Base-by-base conservation (phyloP, 1,140 invertebrate species). In the Bombus consobrinus region DNA sequence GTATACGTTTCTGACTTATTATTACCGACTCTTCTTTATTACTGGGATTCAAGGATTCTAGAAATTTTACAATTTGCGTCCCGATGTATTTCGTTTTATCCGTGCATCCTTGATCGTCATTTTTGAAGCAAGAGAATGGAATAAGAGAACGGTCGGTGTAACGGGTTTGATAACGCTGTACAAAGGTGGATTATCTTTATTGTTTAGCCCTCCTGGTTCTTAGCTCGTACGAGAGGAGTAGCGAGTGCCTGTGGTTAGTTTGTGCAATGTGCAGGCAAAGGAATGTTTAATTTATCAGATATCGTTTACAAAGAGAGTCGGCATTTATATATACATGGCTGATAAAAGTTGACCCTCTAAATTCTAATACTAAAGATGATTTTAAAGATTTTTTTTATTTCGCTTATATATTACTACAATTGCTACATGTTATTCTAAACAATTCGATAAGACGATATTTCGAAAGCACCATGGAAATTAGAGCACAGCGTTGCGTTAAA, bases 211-310 rank as follows among this genome's bases (percentile, higher is more conserved):
- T n/a, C 4, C 12, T 62, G 59, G 28, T 62, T 62, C 59, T 62
- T 62, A 62, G 59, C 59, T 62, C 59, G 59, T n/a, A 62, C 0
- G 59, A 62, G 59, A n/a, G 12, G 28, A 62, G 59, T 28, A 62
- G 59, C 28, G 13, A 62, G 59, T n/a, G 59, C 59, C 59, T 62
- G 59, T 62, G 59, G 59, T 62, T 62, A 62, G 59, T 62, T 62
- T 62, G 59, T 62, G 9, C 59, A n/a, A 28, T 62, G 59, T 13
- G 10, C 25, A n/a, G 3, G 28, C 59, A 62, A n/a, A 62, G 59
- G 59, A 62, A 62, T n/a, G 59, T 62, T 62, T 62, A 62, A 62
- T 62, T 62, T 62, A 62, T 62, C 59, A 62, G 59, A 62, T 62
- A 62, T 62, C 59, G 59, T 62, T n/a, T 62, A 62, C 59, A n/a